Base-by-base conservation (phyloP, 2,888 invertebrate genomes). In the Plusia festucae region DNA sequence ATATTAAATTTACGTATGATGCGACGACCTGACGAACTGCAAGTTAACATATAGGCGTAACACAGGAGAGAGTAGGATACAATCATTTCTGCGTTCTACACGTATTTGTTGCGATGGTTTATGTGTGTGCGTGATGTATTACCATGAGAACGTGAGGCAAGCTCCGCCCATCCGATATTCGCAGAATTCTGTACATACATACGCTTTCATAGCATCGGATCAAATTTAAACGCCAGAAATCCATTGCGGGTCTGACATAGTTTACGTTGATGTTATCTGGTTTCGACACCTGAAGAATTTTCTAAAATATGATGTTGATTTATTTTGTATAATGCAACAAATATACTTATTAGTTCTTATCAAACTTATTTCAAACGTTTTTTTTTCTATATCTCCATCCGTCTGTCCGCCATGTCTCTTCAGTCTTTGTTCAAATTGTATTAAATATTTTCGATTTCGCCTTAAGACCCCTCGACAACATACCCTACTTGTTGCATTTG, bases 61-160 rank as follows among this genome's bases (percentile, higher is more conserved):
- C 34, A 53, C 27, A 34, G 16, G 68, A 56, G 54, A 15, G 68
- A 68, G 2, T 46, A 60, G 52, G 68, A 68, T 46, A 30, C 16
- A 34, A 46, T 40, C 16, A 53, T 7, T 56, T 22, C 18, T 68
- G 69, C 69, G 56, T 46, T 61, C 16, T 40, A 44, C 46, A 49
- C 20, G 46, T 49, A 49, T 46, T 32, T 61, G 61, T 52, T 40
- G 34, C 24, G 53, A 63, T 3, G 46, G 15, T 9, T 7, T 46
- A 5, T 16, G 11, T 52, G 59, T 59, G 54, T 53, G 66, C 11
- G 65, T 53, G 49, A 16, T 32, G 53, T 40, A 49, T 24, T 49
- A 54, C 54, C 51, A 51, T 15, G 46, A 52, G 57, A n/a, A 32
- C 15, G 18, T 16, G 30, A 9, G 20, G 27, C 2, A 32, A 32